Percentiles rank a stretch among this genome's conserved stretches.
These are phyloP conservation scores for Mesitornis unicolor DNA, from an alignment of 2,113 vertebrate species.

Conservation along the genomic window DNA sequence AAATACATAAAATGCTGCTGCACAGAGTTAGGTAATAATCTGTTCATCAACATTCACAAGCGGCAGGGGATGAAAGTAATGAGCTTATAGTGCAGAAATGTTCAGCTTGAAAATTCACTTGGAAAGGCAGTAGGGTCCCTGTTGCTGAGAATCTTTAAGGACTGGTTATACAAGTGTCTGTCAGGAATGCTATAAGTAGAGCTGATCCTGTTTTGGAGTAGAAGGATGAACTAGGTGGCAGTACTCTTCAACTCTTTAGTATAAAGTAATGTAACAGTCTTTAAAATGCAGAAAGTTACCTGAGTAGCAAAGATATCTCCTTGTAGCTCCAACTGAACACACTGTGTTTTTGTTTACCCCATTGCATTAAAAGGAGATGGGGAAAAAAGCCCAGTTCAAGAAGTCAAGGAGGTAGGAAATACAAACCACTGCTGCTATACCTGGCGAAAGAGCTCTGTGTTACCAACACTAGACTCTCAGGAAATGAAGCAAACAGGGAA, in stretches of 20 bases:
- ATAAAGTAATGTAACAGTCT: conserved; percentile 12
- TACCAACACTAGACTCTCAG: background rate
- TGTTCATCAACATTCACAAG: conserved; percentile 23
- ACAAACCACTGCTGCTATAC: background rate
- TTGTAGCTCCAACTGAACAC: background rate
- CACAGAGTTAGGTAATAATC: conserved; percentile 7
- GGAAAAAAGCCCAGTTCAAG: background rate
- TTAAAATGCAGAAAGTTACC: conserved; percentile 26
- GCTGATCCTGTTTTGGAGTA: conserved; percentile 33
- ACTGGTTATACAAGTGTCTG: conserved; percentile 63
- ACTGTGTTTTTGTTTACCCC: background rate
- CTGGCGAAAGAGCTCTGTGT: background rate
- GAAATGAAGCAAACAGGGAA: background rate
- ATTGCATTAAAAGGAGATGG: background rate
- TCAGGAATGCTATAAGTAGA: conserved; percentile 62
- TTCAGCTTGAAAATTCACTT: conserved; percentile 17
- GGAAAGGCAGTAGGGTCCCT: background rate
- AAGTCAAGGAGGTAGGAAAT: background rate
- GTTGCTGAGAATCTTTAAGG: conserved; percentile 23
- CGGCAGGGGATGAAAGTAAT: conserved; percentile 6
- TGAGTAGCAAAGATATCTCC: background rate
- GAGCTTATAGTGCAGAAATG: conserved; percentile 20
- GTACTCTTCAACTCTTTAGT: conserved; percentile 40
- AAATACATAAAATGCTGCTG: background rate
- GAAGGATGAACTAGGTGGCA: conserved; percentile 65